A percentile compares a stretch with the other conserved stretches of the same genome.
phyloP scores from a whole-genome alignment of 2,888 invertebrate genomes.

The Ornithoptera alexandrae region DNA sequence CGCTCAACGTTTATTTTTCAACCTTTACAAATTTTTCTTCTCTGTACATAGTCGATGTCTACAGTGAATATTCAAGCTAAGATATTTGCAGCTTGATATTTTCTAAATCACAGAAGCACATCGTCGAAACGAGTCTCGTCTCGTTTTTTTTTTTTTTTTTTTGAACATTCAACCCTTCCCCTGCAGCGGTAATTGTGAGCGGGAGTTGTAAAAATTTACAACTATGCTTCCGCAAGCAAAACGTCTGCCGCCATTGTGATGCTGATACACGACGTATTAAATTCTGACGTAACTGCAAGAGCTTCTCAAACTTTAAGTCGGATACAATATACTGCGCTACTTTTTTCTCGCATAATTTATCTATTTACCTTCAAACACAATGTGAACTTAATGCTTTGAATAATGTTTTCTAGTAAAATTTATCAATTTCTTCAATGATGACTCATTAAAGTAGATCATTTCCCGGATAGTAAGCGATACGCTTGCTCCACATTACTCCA shows the following conservation, averaged over 20 bases:
- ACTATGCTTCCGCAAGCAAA: constrained; percentile 63
- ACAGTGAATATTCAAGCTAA: background rate
- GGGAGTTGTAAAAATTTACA: constrained; percentile 76
- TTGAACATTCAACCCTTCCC: constrained; percentile 41
- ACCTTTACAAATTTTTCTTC: too few species aligned
- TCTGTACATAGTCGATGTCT: too few species aligned
- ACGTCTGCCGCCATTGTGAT: constrained; percentile 65
- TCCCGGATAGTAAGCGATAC: too few species aligned
- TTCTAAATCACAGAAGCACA: constrained; percentile 12
- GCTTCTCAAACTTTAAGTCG: constrained; percentile 49
- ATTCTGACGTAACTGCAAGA: constrained; percentile 50
- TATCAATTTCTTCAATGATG: too few species aligned
- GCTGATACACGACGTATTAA: constrained; percentile 58
- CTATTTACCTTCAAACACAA: too few species aligned
- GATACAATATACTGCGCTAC: too few species aligned
- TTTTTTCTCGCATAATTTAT: too few species aligned
- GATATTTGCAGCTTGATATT: background rate
- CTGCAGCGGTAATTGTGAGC: constrained; percentile 52
- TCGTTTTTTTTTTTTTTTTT: constrained; percentile 1
- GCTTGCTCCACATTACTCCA: too few species aligned
- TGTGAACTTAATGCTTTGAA: too few species aligned
- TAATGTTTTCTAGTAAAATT: too few species aligned
- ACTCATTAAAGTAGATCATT: too few species aligned
- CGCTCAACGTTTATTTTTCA: too few species aligned
- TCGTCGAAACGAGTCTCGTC: background rate